Conservation (phyloP, 2,113 vertebrate genomes). For the Syrrhaptes paradoxus region DNA sequence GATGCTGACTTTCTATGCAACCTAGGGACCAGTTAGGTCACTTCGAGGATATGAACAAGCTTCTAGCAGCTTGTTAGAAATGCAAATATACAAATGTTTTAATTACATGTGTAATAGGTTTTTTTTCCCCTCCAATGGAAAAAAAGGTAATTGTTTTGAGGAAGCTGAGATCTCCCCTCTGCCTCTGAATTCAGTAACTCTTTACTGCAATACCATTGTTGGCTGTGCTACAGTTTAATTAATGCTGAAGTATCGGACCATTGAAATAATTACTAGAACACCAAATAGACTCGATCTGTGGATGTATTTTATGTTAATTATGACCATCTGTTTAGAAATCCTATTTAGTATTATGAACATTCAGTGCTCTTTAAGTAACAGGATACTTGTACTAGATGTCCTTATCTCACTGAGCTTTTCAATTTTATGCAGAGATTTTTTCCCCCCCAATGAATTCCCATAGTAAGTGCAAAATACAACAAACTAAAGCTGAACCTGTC, state of each 20-base stretch:
- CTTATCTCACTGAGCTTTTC: conserved; percentile 27
- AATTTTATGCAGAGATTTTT: background rate
- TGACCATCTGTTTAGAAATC: conserved; percentile 59
- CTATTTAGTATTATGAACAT: conserved; percentile 40
- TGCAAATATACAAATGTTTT: background rate
- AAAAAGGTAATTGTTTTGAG: background rate
- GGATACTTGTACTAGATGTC: conserved; percentile 48
- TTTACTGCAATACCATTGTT: background rate
- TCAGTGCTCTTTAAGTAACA: conserved; percentile 40
- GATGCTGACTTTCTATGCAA: background rate
- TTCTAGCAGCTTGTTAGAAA: background rate
- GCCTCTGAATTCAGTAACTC: background rate
- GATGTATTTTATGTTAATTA: conserved; percentile 62
- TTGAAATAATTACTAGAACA: conserved; percentile 56
- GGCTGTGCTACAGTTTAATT: conserved; percentile 20
- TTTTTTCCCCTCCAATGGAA: background rate
- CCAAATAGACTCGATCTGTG: conserved; percentile 28
- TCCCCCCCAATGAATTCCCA: background rate
- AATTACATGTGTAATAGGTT: background rate
- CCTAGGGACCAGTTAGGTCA: conserved; percentile 46
- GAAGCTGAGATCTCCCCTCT: background rate
- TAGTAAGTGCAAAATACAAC: background rate
- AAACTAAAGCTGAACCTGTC: background rate
- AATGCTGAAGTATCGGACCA: conserved; percentile 13
- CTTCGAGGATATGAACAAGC: background rate